Conservation (phyloP, 2,888 invertebrate genomes). For the Pristionchus japonicus region DNA sequence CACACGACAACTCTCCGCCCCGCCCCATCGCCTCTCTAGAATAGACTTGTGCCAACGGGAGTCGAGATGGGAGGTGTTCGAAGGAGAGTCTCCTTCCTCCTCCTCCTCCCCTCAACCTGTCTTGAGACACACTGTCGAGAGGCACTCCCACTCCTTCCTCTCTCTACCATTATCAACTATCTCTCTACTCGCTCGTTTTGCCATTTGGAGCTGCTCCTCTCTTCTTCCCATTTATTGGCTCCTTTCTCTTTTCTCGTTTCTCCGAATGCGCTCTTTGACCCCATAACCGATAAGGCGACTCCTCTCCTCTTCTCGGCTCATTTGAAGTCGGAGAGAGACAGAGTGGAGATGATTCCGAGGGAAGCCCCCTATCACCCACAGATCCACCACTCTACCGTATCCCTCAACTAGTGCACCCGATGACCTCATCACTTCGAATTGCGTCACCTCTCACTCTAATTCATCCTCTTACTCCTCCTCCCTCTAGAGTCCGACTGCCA, state of each 20-base stretch:
- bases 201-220: neutral
- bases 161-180: slow-evolving; percentile 17
- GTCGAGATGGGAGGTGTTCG: neutral
- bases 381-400: neutral
- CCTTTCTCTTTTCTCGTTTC: slow-evolving; percentile 26
- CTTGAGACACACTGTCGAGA: neutral
- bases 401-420: neutral
- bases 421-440: neutral
- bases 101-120: neutral
- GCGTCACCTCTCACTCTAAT: neutral
- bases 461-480: slow-evolving; percentile 27
- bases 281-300: neutral
- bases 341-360: slow-evolving; percentile 6
- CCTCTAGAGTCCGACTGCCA: neutral
- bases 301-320: neutral
- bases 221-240: slow-evolving; percentile 7
- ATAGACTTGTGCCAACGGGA: neutral
- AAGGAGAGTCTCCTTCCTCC: neutral
- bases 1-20: neutral
- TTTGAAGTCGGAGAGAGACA: neutral
- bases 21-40: neutral
- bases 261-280: slow-evolving; percentile 41
- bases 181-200: slow-evolving; percentile 17
- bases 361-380: neutral
- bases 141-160: neutral